Evolutionary conservation across 2,113 vertebrate species (phyloP), one percentile per base, ranked within the genome.

Genomic region (Calypte anna): DNA sequence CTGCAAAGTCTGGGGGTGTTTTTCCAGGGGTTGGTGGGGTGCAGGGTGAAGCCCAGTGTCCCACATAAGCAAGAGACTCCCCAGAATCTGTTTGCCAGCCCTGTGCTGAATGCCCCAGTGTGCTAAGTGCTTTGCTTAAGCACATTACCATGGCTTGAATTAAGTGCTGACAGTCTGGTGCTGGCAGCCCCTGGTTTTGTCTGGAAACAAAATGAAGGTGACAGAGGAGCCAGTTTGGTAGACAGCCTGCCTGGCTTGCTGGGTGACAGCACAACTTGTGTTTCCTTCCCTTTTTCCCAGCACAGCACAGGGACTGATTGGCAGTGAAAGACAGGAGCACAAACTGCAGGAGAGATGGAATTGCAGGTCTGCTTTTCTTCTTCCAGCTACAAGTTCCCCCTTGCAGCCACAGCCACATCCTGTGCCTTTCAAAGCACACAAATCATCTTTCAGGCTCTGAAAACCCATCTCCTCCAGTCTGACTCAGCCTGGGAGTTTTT

Each of bases 291-390:
- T 30, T 23, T 64, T 40, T 9, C 0, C 0, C 25, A 3, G 59
- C 24, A 63, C 50, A 50, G 24, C 5, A 0, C 0, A 0, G 40
- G 4, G 30, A 21, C 24, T 5, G 13, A 20, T 21, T n/a, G 0
- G 0, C 28, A 12, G 69, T 17, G 15, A 67, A 20, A 19, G 14
- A 4, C 4, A 0, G 12, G 22, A 61, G 50, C 36, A 4, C 36
- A 12, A 43, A 6, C 33, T 68, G 40, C 30, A 17, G 30, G 1
- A 22, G 62, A 30, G 66, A 6, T 53, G 0, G 6, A 68, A 62
- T 44, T 62, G 44, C 50, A 31, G 50, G 22, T 48, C 67, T 80
- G 58, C 43, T 55, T 51, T 73, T 38, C 14, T 17, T 38, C 62
- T 54, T 51, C 36, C 36, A 25, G 28, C 3, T 6, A 5, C 78